These are phyloP conservation scores for Agonopterix arenella DNA, from an alignment of 2,888 invertebrate genomes.

Conservation along the genomic window DNA sequence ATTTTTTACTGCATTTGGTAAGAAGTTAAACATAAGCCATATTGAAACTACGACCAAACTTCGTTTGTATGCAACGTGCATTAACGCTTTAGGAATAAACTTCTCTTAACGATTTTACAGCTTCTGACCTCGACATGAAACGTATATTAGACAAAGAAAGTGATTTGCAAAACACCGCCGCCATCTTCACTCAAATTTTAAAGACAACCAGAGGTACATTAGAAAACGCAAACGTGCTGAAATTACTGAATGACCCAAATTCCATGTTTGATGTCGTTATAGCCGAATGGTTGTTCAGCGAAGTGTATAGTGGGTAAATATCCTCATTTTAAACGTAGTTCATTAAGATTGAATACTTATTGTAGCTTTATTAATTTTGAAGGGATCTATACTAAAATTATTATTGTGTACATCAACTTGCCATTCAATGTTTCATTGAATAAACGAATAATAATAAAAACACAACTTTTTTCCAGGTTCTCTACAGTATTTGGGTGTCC, in stretches of 20 bases:
- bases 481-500: constrained; percentile 37
- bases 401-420: not conserved
- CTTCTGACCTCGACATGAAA: constrained; percentile 5
- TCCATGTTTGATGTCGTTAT: constrained; percentile 21
- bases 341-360: too few species aligned
- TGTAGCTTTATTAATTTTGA: too few species aligned
- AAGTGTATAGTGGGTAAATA: constrained; percentile 21
- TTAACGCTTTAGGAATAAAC: too few species aligned
- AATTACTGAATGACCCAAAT: constrained; percentile 16
- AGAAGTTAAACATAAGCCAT: too few species aligned
- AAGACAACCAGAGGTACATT: constrained; percentile 7
- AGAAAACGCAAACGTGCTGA: constrained; percentile 8
- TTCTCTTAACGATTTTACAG: constrained; percentile 10
- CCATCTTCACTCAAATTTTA: not conserved
- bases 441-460: not conserved
- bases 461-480: constrained; percentile 24
- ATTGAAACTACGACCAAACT: too few species aligned
- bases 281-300: constrained; percentile 25
- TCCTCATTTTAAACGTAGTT: too few species aligned
- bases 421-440: not conserved
- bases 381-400: too few species aligned
- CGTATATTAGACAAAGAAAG: constrained; percentile 8
- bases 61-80: too few species aligned
- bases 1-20: too few species aligned
- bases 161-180: constrained; percentile 1